Evolutionary conservation across 2,888 invertebrate genomes (phyloP).

Genomic region (Drosophila phalerata): DNA sequence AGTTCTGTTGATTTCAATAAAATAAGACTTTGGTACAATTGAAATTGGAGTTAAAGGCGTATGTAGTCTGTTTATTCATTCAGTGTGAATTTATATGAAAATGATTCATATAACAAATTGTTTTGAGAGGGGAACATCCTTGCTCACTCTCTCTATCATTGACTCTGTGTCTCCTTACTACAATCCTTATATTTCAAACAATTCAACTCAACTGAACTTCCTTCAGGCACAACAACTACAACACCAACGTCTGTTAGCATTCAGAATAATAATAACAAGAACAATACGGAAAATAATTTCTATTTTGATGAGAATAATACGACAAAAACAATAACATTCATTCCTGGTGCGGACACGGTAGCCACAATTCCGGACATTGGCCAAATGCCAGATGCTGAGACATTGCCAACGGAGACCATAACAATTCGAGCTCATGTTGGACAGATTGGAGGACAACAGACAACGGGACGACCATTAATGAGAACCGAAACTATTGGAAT

Average conservation of each 20-base stretch:
- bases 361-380: conserved; percentile 42
- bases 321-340: conserved; percentile 50
- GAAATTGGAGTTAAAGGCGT: background rate
- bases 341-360: conserved; percentile 33
- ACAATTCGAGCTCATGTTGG: conserved; percentile 7
- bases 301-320: conserved; percentile 69
- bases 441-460: conserved; percentile 8
- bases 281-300: conserved; percentile 52
- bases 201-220: conserved; percentile 7
- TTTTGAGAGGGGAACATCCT: background rate
- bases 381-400: conserved; percentile 38
- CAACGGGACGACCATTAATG: conserved; percentile 32
- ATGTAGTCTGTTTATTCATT: background rate
- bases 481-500: conserved; percentile 21
- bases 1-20: background rate
- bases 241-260: conserved; percentile 13
- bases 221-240: conserved; percentile 44
- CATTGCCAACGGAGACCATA: conserved; percentile 8
- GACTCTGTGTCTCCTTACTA: background rate
- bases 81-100: conserved; percentile 3
- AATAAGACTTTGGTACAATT: background rate
- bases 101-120: background rate
- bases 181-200: conserved; percentile 7
- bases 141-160: background rate
- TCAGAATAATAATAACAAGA: conserved; percentile 22